Conservation (phyloP, 2,888 invertebrate species). For the Stenodema calcarata region DNA sequence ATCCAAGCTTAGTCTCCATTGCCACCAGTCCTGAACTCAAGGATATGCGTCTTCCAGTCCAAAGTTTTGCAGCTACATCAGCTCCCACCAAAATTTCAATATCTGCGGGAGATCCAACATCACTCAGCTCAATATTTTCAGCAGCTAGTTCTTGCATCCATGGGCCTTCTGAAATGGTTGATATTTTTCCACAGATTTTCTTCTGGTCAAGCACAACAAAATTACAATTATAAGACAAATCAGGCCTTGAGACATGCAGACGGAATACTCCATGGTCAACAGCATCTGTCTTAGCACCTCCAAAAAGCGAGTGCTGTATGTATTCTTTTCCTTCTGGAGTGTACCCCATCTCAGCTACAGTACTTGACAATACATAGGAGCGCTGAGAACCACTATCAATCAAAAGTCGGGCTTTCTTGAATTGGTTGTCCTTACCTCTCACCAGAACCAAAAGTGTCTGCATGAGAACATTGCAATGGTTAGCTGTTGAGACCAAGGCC, state of each 20-base stretch:
- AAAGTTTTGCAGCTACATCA: background rate
- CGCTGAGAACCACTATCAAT: background rate
- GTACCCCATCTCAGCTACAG: too few relatives aligned
- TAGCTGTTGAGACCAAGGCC: too few relatives aligned
- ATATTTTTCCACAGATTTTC: background rate
- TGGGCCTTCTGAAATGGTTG: background rate
- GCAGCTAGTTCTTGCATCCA: background rate
- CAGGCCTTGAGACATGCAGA: background rate
- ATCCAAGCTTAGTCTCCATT: too few relatives aligned
- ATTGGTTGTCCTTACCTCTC: background rate
- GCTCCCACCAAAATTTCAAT: conserved; percentile 25
- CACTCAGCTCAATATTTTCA: too few relatives aligned
- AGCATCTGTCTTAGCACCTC: background rate
- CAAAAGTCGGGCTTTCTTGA: too few relatives aligned
- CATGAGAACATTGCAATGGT: too few relatives aligned
- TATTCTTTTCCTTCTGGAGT: background rate
- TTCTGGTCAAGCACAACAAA: too few relatives aligned
- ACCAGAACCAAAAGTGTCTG: too few relatives aligned
- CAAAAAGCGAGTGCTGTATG: background rate
- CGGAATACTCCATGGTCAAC: background rate
- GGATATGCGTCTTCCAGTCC: background rate
- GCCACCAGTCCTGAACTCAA: too few relatives aligned
- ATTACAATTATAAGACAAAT: background rate
- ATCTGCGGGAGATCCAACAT: background rate
- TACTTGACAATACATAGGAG: background rate